phyloP scores from a whole-genome alignment of 2,888 invertebrate species.

The Lasioglossum villosulum region DNA sequence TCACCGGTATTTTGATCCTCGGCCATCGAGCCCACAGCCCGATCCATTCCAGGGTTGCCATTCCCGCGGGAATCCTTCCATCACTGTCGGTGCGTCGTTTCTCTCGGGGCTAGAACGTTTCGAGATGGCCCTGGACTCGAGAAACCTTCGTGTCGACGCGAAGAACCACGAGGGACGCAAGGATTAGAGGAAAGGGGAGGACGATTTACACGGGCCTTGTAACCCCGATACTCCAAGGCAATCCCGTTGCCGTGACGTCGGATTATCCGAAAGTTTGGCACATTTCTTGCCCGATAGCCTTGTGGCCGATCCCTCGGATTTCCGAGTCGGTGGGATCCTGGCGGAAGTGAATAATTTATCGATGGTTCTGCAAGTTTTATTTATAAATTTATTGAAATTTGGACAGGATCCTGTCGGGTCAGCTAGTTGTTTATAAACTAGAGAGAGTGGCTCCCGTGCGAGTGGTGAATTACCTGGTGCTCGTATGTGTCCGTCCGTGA shows the following conservation, averaged over 20 bases:
- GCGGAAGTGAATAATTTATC: background rate
- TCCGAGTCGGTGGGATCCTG: background rate
- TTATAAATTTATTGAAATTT: too few relatives aligned
- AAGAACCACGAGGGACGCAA: background rate
- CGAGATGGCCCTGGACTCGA: conserved; percentile 8
- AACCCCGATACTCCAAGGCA: background rate
- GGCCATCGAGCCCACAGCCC: background rate
- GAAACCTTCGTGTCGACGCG: background rate
- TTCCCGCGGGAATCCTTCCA: conserved; percentile 32
- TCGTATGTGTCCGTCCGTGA: conserved; percentile 67
- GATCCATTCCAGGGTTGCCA: background rate
- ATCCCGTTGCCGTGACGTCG: conserved; percentile 21
- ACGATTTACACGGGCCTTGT: background rate
- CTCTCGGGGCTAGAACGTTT: background rate
- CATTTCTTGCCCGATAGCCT: conserved; percentile 6
- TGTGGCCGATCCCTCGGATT: background rate
- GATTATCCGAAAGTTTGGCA: conserved; percentile 33
- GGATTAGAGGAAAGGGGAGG: background rate
- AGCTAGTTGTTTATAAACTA: too few relatives aligned
- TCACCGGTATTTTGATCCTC: background rate
- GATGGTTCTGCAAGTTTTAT: background rate
- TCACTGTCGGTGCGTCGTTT: conserved; percentile 6
- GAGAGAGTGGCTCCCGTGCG: background rate
- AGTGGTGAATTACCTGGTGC: conserved; percentile 46
- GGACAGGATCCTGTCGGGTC: too few relatives aligned